These are phyloP conservation scores for Drosophila austrosaltans DNA, from an alignment of 2,888 invertebrate genomes.

Conservation along the genomic window DNA sequence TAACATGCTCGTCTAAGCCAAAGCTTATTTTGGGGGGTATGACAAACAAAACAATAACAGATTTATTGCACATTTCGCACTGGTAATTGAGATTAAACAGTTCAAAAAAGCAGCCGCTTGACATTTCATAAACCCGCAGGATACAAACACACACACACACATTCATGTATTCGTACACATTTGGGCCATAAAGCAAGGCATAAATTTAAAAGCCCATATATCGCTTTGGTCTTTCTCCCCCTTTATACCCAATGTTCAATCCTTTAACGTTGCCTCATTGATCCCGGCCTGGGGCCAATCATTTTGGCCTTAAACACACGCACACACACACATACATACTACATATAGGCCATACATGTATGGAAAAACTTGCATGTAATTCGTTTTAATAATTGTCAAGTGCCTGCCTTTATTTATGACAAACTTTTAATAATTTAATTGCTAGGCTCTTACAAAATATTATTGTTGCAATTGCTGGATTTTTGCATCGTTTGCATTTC, in stretches of 20 bases:
- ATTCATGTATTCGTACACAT: constrained; percentile 3
- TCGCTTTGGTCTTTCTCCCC: constrained; percentile 47
- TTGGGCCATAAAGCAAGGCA: constrained; percentile 50
- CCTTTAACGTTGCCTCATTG: constrained; percentile 31
- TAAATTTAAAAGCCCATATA: constrained; percentile 71
- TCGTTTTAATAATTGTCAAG: constrained; percentile 77
- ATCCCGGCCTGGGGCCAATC: constrained; percentile 45
- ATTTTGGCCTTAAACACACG: constrained; percentile 43
- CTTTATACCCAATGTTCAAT: constrained; percentile 9
- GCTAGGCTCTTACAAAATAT: constrained; percentile 46
- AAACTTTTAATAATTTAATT: constrained; percentile 78
- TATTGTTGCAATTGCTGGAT: constrained; percentile 62
- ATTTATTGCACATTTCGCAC: constrained; percentile 77
- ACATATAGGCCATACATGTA: constrained; percentile 3
- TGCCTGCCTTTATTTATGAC: constrained; percentile 72
- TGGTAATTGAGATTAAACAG: constrained; percentile 80
- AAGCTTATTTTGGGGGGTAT: constrained; percentile 32
- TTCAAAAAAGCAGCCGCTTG: constrained; percentile 75
- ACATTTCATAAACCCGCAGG: constrained; percentile 65
- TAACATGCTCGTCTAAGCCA: constrained; percentile 25
- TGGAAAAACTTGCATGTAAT: constrained; percentile 60
- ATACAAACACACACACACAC: constrained; percentile 25
- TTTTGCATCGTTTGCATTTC: constrained; percentile 75
- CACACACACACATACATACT: constrained; percentile 16
- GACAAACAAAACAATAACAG: constrained; percentile 72